Evolutionary conservation across 1,140 invertebrate species (phyloP).

Genomic region (Drosophila pandora): DNA sequence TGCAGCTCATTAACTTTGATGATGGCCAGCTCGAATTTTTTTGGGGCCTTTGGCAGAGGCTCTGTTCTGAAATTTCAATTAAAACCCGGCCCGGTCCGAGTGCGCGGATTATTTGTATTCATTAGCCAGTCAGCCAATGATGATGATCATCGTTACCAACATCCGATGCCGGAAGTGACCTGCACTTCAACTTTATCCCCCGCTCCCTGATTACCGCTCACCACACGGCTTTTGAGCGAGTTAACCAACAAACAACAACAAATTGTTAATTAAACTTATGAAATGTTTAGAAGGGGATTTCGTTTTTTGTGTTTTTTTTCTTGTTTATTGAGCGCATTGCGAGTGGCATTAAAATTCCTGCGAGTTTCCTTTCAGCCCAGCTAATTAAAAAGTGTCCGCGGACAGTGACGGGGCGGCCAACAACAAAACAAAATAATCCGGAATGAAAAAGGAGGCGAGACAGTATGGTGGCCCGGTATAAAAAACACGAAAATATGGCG

Average conservation of each 20-base stretch:
- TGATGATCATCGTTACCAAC: conserved; percentile 38
- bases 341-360: conserved; percentile 34
- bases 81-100: conserved; percentile 39
- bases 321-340: background rate
- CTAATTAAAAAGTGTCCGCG: conserved; percentile 69
- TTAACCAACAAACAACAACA: conserved; percentile 31
- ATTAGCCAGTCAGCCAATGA: conserved; percentile 48
- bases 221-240: conserved; percentile 22
- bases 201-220: conserved; percentile 4
- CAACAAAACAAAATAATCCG: conserved; percentile 40
- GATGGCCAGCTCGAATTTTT: conserved; percentile 39
- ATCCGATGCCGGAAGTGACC: conserved; percentile 69
- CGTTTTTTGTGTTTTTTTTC: background rate
- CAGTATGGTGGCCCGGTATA: conserved; percentile 27
- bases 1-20: conserved; percentile 76
- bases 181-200: conserved; percentile 59
- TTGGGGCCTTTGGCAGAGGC: conserved; percentile 11
- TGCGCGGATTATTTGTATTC: conserved; percentile 68
- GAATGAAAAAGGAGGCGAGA: conserved; percentile 2
- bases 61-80: conserved; percentile 66
- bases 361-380: conserved; percentile 35
- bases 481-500: conserved; percentile 32
- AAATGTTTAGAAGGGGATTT: conserved; percentile 61
- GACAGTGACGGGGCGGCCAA: conserved; percentile 47
- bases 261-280: conserved; percentile 76